These are phyloP conservation scores for Margaritifera margaritifera DNA, from an alignment of 2,888 invertebrate genomes.

Conservation along the genomic window DNA sequence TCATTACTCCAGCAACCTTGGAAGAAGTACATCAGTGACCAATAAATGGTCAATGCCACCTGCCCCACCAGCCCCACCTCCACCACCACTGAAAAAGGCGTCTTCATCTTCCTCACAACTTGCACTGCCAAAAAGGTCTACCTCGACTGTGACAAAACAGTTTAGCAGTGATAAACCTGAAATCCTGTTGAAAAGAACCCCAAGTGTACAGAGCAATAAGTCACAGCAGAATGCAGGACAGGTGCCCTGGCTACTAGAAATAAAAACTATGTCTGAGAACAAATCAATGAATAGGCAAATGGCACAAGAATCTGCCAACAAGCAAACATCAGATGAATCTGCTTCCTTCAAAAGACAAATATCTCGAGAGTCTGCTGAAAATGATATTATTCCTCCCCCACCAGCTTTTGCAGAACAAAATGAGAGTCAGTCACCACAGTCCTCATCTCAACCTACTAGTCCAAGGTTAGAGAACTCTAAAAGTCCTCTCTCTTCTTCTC, in stretches of 20 bases:
- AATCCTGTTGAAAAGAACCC: conserved; percentile 31
- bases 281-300: conserved; percentile 39
- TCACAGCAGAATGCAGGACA: conserved; percentile 12
- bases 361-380: no score
- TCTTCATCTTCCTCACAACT: conserved; percentile 3
- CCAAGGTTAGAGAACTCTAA: no score
- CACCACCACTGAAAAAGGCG: conserved; percentile 17
- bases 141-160: neutral
- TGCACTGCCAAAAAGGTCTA: neutral
- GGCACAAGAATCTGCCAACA: conserved; percentile 29
- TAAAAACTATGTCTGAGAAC: conserved; percentile 38
- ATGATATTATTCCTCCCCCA: no score
- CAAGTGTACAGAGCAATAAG: conserved; percentile 18
- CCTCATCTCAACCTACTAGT: no score
- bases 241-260: conserved; percentile 42
- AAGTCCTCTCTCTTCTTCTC: no score
- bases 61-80: conserved; percentile 20
- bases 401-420: no score
- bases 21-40: no score
- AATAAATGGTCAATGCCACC: neutral
- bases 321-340: neutral
- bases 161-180: conserved; percentile 24
- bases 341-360: no score
- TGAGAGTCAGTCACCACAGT: no score
- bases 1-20: neutral